Evolutionary conservation across 2,797 vertebrate species (phyloP), one percentile per base, ranked within the genome.

Genomic region (Sternarchorhynchus goeldii): DNA sequence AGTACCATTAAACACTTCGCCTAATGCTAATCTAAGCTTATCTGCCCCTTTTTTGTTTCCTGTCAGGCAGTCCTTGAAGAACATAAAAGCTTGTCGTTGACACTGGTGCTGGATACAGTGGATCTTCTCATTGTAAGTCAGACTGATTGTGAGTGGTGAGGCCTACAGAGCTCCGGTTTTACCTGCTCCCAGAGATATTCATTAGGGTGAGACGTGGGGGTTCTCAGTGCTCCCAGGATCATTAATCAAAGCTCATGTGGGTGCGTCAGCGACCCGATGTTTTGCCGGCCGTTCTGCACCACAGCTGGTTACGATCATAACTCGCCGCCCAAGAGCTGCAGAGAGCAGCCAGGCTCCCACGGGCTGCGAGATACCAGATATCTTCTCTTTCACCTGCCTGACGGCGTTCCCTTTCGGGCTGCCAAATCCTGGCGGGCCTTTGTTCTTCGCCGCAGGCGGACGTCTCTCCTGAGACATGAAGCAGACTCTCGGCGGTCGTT

Each of bases 301-400:
- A 68, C 93, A 94, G 91, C 91, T 93, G 93, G 90, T 86, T 90
- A 84, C 86, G 88, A 93, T 94, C 91, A 94, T 41, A 36, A 34
- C 17, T 25, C 78, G 80, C 76, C 64, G 29, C 50, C 65, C n/a
- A 31, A 64, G 36, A 73, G 75, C 72, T 16, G 4, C 25, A 73
- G 32, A 77, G 57, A 21, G 57, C 45, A 16, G 8, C 0, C 39
- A 50, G 45, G 25, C 78, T 75, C 79, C 16, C 67, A 80, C 62
- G 81, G 75, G 32, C 66, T 66, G 65, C 60, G 74, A 18, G 72
- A 82, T 81, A 83, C 74, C 50, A 80, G 81, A 83, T 83, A 77
- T 81, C 80, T 83, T 72, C 79, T 80, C 84, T 79, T 78, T 77
- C 78, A 74, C 72, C 73, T 78, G 77, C 63, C 56, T 69, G 79